Conservation (phyloP, 2,113 vertebrate genomes). For the Tetrao urogallus region DNA sequence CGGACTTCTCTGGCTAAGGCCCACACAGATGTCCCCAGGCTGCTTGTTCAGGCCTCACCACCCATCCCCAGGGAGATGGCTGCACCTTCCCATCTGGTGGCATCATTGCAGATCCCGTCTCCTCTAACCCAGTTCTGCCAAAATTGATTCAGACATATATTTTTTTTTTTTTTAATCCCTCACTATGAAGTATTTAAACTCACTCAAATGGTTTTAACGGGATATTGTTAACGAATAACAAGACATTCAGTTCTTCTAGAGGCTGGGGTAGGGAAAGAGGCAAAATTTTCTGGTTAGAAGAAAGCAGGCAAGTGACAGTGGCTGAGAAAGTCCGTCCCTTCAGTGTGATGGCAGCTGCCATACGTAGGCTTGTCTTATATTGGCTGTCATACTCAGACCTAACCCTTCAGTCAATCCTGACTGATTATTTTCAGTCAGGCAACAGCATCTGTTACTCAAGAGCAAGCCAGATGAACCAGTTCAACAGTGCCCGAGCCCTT, state of each 20-base stretch:
- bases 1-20: not conserved
- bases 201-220: not conserved
- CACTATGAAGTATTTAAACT: not conserved
- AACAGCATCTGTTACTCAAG: not conserved
- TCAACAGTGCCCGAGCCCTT: not conserved
- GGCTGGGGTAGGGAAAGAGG: not conserved
- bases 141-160: not conserved
- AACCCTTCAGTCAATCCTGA: not conserved
- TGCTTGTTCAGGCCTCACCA: not conserved
- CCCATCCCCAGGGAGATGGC: accelerated
- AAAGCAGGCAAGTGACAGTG: not conserved
- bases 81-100: not conserved
- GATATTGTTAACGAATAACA: slow-evolving; percentile 21
- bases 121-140: not conserved
- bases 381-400: not conserved
- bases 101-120: not conserved
- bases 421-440: not conserved
- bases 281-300: not conserved
- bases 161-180: not conserved
- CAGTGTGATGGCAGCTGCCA: not conserved
- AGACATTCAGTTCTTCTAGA: not conserved
- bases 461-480: not conserved
- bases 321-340: not conserved
- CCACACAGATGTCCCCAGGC: not conserved
- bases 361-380: not conserved